Conservation (phyloP, 1,140 invertebrate genomes). For the Polypedilum vanderplanki region DNA sequence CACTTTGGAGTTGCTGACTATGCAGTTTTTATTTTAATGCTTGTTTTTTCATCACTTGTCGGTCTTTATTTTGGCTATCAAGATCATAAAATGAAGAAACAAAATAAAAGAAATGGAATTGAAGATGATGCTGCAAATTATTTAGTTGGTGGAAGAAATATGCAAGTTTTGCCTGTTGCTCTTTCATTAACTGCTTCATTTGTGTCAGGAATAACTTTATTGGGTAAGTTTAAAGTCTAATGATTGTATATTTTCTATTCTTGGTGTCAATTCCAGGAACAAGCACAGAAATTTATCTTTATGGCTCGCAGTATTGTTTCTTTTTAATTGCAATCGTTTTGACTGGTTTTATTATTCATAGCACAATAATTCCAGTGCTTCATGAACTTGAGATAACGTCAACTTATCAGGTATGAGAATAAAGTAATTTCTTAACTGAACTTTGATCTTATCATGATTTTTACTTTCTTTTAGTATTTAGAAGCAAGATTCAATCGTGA, state of each 20-base stretch:
- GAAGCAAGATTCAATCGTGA: constrained; percentile 66
- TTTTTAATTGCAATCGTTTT: not conserved
- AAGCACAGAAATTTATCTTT: constrained; percentile 27
- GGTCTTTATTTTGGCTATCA: constrained; percentile 71
- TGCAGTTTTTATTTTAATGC: constrained; percentile 61
- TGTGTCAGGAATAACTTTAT: constrained; percentile 55
- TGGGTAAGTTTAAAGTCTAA: constrained; percentile 38
- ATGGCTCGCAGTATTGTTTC: constrained; percentile 16
- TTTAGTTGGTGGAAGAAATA: constrained; percentile 73
- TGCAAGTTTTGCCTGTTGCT: constrained; percentile 71
- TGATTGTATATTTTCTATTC: not conserved
- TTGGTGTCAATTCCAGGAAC: not conserved
- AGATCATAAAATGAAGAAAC: constrained; percentile 41
- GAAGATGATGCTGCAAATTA: constrained; percentile 54
- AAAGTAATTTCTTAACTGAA: no score
- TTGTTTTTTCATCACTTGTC: constrained; percentile 61
- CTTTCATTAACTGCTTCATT: constrained; percentile 72
- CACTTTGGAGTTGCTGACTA: constrained; percentile 63
- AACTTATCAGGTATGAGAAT: constrained; percentile 63
- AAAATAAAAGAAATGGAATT: constrained; percentile 53
- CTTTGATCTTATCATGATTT: no score
- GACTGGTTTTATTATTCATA: constrained; percentile 52
- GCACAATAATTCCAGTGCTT: constrained; percentile 72
- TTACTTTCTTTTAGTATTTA: constrained; percentile 65
- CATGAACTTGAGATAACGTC: constrained; percentile 73